A percentile compares a stretch with the other conserved stretches of the same genome.
phyloP scores from a whole-genome alignment of 1,140 invertebrate species.

The Tetramorium alpestre region DNA sequence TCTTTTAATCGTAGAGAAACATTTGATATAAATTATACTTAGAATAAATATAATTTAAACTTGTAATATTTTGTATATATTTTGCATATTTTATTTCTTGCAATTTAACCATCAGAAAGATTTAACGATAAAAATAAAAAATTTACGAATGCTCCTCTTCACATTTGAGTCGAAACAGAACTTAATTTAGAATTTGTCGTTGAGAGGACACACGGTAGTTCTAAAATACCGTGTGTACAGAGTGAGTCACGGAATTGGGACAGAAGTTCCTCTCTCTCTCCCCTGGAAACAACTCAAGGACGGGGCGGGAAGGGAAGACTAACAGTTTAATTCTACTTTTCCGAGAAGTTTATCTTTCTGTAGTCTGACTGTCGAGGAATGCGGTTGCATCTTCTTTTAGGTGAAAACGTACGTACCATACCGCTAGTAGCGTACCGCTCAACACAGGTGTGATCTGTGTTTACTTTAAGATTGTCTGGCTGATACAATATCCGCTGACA shows the following conservation, averaged over 20 bases:
- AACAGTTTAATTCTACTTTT: constrained; percentile 44
- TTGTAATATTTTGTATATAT: neutral
- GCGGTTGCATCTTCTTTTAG: constrained; percentile 40
- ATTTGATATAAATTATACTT: neutral
- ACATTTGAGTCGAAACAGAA: neutral
- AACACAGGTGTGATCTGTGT: neutral
- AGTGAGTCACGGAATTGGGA: constrained; percentile 27
- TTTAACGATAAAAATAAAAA: neutral
- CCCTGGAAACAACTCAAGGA: constrained; percentile 8
- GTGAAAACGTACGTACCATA: constrained; percentile 40
- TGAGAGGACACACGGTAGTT: neutral
- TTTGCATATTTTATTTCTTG: neutral
- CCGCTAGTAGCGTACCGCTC: too few relatives aligned
- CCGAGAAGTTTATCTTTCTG: constrained; percentile 16
- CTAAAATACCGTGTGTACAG: neutral
- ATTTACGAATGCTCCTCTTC: neutral
- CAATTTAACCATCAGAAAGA: neutral
- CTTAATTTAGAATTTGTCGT: neutral
- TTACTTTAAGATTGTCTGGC: neutral
- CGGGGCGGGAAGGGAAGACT: neutral
- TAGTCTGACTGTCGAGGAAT: neutral
- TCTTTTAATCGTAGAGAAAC: neutral
- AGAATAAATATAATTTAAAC: neutral
- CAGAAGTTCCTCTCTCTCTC: neutral
- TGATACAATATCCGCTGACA: neutral